These are phyloP conservation scores for Tachina lurida DNA, from an alignment of 2,888 invertebrate genomes.

Conservation along the genomic window DNA sequence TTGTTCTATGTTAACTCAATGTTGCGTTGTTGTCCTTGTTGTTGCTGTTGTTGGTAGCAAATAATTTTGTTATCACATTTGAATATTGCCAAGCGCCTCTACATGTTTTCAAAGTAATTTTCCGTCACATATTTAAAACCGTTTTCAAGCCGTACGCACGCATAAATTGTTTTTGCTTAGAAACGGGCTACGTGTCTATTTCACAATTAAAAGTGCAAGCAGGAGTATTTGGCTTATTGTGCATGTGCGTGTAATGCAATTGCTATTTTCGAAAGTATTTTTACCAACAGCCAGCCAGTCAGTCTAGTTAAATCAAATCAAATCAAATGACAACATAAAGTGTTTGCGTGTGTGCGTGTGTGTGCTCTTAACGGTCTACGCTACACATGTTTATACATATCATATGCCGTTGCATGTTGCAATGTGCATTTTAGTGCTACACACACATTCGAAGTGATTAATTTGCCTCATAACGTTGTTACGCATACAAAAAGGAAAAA, in stretches of 20 bases:
- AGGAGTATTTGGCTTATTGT: not conserved
- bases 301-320: conserved; percentile 42
- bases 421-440: conserved; percentile 62
- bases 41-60: conserved; percentile 55
- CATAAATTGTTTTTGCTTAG: conserved; percentile 51
- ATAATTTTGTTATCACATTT: conserved; percentile 69
- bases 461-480: conserved; percentile 53
- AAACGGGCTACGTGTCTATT: conserved; percentile 42
- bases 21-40: conserved; percentile 12
- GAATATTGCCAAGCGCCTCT: conserved; percentile 64
- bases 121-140: conserved; percentile 66
- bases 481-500: conserved; percentile 21
- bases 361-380: not conserved
- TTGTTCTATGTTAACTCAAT: conserved; percentile 27
- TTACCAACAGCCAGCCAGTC: conserved; percentile 11
- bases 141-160: conserved; percentile 67
- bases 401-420: conserved; percentile 1
- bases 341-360: conserved; percentile 8
- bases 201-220: conserved; percentile 17
- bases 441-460: conserved; percentile 67
- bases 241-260: not conserved
- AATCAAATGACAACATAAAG: conserved; percentile 44
- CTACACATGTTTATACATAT: not conserved
- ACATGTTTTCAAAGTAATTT: conserved; percentile 63
- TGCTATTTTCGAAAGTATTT: conserved; percentile 42